Evolutionary conservation across 2,797 vertebrate genomes (phyloP), one percentile per base, ranked within the genome.

Genomic region (Ibycter americanus): DNA sequence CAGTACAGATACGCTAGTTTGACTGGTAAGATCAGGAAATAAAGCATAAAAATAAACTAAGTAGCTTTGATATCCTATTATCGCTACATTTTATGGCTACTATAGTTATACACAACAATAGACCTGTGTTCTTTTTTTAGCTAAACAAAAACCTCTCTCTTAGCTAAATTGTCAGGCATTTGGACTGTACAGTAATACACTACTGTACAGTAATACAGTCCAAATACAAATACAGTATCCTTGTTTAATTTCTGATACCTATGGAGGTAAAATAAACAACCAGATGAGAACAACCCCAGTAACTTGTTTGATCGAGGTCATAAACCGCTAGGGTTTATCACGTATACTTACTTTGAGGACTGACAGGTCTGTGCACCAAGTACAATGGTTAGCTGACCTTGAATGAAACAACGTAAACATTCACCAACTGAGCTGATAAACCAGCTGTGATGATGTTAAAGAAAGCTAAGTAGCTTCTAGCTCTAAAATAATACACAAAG

Each of bases 391-490:
- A 79, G 4, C 13, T 55, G 40, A 22, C 42, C 46, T 65, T 11
- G 1, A 76, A 55, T 72, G 52, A 54, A 89, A 52, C 16, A 32
- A 23, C 3, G 4, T 5, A 40, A 15, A 21, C 6, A 15, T 72
- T 18, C n/a, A 87, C 12, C 31, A 87, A 32, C 0, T 20, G 7
- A 80, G 22, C 16, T 62, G 77, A 63, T 76, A 81, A 80, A 67
- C 12, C 3, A 68, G 25, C 46, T 1, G 3, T 4, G 2, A 29
- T 18, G 11, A 14, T 1, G 5, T 12, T 63, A 40, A 79, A 54
- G 11, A 62, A 12, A 14, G 1, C 3, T 74, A 38, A 42, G 34
- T 36, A 68, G 15, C 3, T 68, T 56, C 19, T 54, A 54, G 9
- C 9, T 73, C 42, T 62, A 55, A 38, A n/a, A 26, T 15, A 70